Base-by-base conservation (phyloP, 2,797 vertebrate genomes). In the Leuciscus waleckii region DNA sequence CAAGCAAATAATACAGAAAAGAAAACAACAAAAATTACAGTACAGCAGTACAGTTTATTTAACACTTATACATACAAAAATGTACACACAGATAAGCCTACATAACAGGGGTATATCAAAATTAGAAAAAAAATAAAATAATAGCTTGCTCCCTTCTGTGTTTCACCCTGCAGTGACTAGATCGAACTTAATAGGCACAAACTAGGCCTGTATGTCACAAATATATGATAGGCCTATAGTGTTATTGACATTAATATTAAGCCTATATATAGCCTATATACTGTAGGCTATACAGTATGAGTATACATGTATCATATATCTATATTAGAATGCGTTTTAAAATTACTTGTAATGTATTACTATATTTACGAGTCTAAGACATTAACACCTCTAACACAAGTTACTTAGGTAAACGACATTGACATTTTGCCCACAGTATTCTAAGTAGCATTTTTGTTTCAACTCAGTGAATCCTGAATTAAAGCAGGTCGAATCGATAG, bases 401-500 rank as follows among this genome's bases (percentile, higher is more conserved):
- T 79, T 82, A 39, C 32, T 51, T 16, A 65, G n/a, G 75, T 67
- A 81, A 51, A 68, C 51, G 56, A 82, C 17, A 37, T 56, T 63
- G 56, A 69, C 77, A 68, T 23, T 56, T 82, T 87, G 77, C 85
- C 75, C 61, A 56, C 69, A 74, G 23, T 71, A 77, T 81, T 70
- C 56, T 87, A 89, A 85, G 87, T 90, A 88, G 84, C 82, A 78
- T 81, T 75, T 82, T 79, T 76, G 84, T 90, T 85, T 37, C 29
- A 75, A 85, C 79, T 88, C 85, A 88, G 86, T 85, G 87, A 89
- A 86, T 73, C 65, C 65, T 21, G 16, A 83, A 76, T 87, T 83
- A 81, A 54, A 58, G 80, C 74, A 83, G 32, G 37, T 21, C 63
- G 32, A 37, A 41, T 65, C 29, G 32, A 56, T 79, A 23, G 17